A percentile compares a stretch with the other conserved stretches of the same genome.
Conservation (phyloP, 1,140 invertebrate genomes). For the Anagrus nilaparvatae region DNA sequence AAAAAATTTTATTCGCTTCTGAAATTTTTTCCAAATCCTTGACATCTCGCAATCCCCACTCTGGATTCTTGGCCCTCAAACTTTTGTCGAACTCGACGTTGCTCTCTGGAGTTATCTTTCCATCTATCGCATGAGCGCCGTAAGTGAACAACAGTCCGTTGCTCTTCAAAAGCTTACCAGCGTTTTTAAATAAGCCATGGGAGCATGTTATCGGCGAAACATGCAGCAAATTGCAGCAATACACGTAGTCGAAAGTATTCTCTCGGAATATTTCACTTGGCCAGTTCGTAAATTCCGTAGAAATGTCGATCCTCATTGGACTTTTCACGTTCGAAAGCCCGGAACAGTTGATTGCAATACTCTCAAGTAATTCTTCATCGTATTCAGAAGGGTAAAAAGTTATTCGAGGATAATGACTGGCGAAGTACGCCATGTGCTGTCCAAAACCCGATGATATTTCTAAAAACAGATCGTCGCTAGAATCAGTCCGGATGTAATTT, state of each 20-base stretch:
- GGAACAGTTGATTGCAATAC: constrained; percentile 57
- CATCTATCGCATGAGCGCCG: constrained; percentile 70
- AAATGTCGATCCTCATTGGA: constrained; percentile 59
- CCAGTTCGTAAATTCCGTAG: constrained; percentile 46
- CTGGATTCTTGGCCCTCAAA: constrained; percentile 50
- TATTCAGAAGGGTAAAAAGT: constrained; percentile 71
- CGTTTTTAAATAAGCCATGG: constrained; percentile 60
- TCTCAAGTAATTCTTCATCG: constrained; percentile 51
- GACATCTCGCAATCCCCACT: constrained; percentile 73
- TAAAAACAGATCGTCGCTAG: constrained; percentile 45
- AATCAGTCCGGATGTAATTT: constrained; percentile 41
- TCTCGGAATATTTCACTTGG: constrained; percentile 36
- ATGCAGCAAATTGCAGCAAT: constrained; percentile 81
- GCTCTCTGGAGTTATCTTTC: constrained; percentile 64
- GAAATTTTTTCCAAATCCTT: constrained; percentile 58
- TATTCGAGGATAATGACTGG: constrained; percentile 57
- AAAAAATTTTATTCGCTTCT: constrained; percentile 46
- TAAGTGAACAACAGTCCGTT: constrained; percentile 70
- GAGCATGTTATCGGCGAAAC: constrained; percentile 55
- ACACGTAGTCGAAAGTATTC: constrained; percentile 60
- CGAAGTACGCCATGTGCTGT: constrained; percentile 71
- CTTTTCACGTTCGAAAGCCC: constrained; percentile 54
- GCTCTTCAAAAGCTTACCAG: constrained; percentile 53
- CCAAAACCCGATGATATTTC: constrained; percentile 80
- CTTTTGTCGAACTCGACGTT: constrained; percentile 68